phyloP scores from a whole-genome alignment of 2,113 vertebrate genomes.

The Phodopus roborovskii region DNA sequence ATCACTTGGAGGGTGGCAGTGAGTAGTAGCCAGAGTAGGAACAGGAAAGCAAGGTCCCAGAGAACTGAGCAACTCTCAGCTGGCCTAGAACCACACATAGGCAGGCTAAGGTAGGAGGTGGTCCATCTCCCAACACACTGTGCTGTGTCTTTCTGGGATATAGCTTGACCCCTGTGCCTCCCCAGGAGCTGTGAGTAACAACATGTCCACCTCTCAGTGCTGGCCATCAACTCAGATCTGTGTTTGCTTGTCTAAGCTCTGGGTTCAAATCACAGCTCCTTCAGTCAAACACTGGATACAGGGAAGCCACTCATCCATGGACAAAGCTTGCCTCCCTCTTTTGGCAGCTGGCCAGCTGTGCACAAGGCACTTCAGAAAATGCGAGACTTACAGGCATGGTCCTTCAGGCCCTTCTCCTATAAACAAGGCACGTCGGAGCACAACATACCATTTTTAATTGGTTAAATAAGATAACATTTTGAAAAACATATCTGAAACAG shows the following conservation, averaged over 20 bases:
- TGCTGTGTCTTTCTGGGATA: too few relatives aligned
- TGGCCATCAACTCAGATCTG: neutral
- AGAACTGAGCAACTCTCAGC: neutral
- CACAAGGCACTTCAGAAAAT: neutral
- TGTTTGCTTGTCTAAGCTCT: too few relatives aligned
- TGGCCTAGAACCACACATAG: neutral
- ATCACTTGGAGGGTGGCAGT: neutral
- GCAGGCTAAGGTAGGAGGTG: neutral
- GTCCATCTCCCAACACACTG: rapidly evolving
- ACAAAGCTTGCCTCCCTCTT: neutral
- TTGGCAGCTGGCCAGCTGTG: rapidly evolving
- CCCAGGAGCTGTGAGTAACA: neutral
- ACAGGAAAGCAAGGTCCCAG: neutral
- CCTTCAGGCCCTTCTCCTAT: neutral
- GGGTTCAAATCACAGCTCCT: neutral
- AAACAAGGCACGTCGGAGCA: neutral
- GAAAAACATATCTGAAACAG: rapidly evolving
- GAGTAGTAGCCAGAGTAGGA: neutral
- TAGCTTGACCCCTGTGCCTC: rapidly evolving
- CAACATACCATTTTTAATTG: too few relatives aligned
- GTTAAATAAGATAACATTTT: neutral
- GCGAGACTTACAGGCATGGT: rapidly evolving
- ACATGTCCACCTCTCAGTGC: neutral
- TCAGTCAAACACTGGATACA: rapidly evolving
- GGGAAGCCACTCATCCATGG: too few relatives aligned